Conservation (phyloP, 2,888 invertebrate species). For the Anoplius nigerrimus region DNA sequence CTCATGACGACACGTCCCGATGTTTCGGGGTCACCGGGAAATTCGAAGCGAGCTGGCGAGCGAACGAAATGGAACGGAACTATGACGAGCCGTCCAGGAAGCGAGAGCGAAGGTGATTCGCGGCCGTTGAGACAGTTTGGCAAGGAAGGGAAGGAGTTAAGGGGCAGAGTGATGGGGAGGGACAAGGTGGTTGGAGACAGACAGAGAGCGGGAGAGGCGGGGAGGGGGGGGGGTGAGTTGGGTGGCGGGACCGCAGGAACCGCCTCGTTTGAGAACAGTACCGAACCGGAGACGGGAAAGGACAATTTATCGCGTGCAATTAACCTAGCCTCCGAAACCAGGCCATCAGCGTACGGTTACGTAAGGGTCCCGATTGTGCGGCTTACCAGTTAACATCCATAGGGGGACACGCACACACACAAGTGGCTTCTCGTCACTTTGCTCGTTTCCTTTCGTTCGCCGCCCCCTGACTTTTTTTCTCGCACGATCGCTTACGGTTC, state of each 20-base stretch:
- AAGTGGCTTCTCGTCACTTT: neutral
- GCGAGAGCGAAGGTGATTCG: constrained; percentile 19
- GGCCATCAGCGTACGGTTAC: constrained; percentile 48
- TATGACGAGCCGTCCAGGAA: constrained; percentile 8
- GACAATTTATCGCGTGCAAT: constrained; percentile 65
- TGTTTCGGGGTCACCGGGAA: constrained; percentile 44
- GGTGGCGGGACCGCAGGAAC: constrained; percentile 35
- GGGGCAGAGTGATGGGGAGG: neutral
- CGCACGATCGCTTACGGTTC: neutral
- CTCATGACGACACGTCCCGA: constrained; percentile 42
- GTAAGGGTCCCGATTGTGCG: constrained; percentile 36
- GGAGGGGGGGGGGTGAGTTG: constrained; percentile 7
- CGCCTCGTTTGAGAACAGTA: constrained; percentile 47
- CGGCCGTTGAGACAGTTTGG: neutral
- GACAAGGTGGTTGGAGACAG: neutral
- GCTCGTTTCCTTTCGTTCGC: too few relatives aligned
- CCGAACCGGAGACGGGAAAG: constrained; percentile 49
- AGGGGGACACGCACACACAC: neutral
- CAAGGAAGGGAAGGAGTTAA: neutral
- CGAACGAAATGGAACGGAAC: constrained; percentile 48
- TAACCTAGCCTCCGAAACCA: constrained; percentile 57
- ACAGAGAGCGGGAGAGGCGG: neutral
- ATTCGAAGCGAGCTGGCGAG: constrained; percentile 13
- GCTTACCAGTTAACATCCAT: neutral
- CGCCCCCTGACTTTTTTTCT: neutral